These are phyloP conservation scores for Aphodius granarius DNA, from an alignment of 2,888 invertebrate genomes.

Conservation along the genomic window DNA sequence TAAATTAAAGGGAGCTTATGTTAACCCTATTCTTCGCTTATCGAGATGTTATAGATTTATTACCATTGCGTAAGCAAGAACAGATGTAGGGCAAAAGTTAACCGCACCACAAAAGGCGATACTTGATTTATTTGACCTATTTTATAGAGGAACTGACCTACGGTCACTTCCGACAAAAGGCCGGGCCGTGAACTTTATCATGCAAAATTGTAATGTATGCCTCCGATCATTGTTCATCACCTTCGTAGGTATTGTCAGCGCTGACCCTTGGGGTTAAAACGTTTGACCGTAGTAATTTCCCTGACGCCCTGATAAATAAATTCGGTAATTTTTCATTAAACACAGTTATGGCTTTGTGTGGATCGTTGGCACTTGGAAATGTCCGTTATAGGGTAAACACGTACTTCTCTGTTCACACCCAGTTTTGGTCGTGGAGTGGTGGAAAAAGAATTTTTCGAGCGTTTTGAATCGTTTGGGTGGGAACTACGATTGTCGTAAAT, in stretches of 20 bases:
- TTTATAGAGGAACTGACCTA: conserved; percentile 46
- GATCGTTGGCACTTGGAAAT: not conserved
- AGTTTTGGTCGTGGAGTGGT: not conserved
- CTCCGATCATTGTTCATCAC: conserved; percentile 44
- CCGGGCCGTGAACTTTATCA: conserved; percentile 45
- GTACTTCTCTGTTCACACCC: conserved; percentile 9
- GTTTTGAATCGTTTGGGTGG: not conserved
- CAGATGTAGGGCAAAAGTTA: conserved; percentile 56
- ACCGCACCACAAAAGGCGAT: conserved; percentile 49
- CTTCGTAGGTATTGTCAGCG: conserved; percentile 43
- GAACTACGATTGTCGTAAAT: not conserved
- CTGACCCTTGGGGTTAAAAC: conserved; percentile 51
- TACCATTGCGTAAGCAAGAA: conserved; percentile 44
- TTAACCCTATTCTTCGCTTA: conserved; percentile 34
- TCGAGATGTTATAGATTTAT: conserved; percentile 37
- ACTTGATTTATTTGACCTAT: conserved; percentile 53
- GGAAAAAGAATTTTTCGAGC: not conserved
- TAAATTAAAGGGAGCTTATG: conserved; percentile 39
- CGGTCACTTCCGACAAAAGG: conserved; percentile 45
- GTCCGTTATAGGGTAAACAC: conserved; percentile 10
- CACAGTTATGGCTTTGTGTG: not conserved
- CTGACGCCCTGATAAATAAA: conserved; percentile 46
- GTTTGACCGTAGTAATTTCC: conserved; percentile 53
- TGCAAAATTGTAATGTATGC: conserved; percentile 47
- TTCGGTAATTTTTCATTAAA: conserved; percentile 52